phyloP scores from a whole-genome alignment of 2,113 vertebrate genomes.

The Psittacula cyanocephala region DNA sequence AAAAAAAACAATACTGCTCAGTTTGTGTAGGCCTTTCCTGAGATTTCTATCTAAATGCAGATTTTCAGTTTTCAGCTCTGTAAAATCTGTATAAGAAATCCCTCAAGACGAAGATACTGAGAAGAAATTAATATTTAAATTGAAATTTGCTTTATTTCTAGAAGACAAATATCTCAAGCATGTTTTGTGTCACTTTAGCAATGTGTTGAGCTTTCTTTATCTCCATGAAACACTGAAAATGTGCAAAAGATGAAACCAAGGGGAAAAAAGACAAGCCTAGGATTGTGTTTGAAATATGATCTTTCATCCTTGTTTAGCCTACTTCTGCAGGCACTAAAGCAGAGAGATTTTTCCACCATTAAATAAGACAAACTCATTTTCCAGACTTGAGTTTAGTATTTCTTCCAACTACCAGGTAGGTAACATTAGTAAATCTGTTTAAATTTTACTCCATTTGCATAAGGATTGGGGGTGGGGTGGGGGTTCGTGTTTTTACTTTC shows the following conservation, averaged over 20 bases:
- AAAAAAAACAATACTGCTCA: not conserved
- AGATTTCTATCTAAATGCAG: constrained; percentile 60
- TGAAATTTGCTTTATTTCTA: not conserved
- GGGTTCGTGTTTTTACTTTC: not conserved
- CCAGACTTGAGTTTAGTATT: not conserved
- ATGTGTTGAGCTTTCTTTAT: not conserved
- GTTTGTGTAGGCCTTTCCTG: not conserved
- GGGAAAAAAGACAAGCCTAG: not conserved
- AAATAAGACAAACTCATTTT: not conserved
- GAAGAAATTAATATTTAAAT: constrained; percentile 25
- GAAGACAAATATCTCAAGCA: not conserved
- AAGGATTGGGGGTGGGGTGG: not conserved
- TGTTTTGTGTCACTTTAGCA: not conserved
- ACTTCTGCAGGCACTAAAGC: not conserved
- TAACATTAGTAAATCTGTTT: not conserved
- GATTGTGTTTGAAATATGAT: not conserved
- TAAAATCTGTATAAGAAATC: not conserved
- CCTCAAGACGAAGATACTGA: not conserved
- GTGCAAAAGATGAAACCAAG: not conserved
- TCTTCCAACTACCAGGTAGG: not conserved
- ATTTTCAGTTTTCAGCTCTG: constrained; percentile 36
- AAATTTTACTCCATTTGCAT: not conserved
- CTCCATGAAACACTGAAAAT: not conserved
- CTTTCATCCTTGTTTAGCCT: not conserved
- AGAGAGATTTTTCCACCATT: not conserved